These are phyloP conservation scores for Xylota segnis DNA, from an alignment of 2,888 invertebrate species.

Conservation along the genomic window DNA sequence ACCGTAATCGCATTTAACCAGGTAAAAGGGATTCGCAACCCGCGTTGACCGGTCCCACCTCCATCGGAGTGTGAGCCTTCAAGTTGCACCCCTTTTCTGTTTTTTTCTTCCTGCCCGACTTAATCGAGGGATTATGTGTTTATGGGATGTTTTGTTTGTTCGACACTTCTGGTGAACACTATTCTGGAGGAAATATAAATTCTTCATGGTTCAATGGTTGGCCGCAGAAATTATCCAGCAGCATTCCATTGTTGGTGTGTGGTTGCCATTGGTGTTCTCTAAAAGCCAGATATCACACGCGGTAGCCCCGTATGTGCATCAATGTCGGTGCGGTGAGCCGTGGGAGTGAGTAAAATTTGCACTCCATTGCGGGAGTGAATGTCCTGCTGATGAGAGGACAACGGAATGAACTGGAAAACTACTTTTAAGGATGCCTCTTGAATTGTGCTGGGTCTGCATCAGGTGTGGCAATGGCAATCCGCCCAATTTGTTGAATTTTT, in stretches of 20 bases:
- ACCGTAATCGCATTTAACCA: constrained; percentile 64
- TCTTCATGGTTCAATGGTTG: constrained; percentile 64
- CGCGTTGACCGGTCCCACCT: constrained; percentile 23
- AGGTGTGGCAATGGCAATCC: constrained; percentile 42
- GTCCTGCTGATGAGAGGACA: constrained; percentile 27
- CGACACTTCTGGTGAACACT: constrained; percentile 54
- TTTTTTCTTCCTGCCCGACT: constrained; percentile 20
- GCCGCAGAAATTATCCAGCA: constrained; percentile 59
- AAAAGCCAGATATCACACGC: constrained; percentile 61
- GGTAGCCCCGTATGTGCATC: constrained; percentile 26
- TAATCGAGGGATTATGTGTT: constrained; percentile 74
- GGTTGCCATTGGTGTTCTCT: constrained; percentile 48
- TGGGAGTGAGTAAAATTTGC: constrained; percentile 15
- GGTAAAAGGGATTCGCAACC: constrained; percentile 36
- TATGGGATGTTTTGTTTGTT: constrained; percentile 75
- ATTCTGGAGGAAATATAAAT: constrained; percentile 49
- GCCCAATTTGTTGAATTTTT: constrained; percentile 41
- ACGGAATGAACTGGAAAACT: constrained; percentile 62
- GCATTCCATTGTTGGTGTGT: constrained; percentile 32
- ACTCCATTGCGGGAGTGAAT: constrained; percentile 19
- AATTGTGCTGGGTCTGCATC: constrained; percentile 1
- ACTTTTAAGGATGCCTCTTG: constrained; percentile 50
- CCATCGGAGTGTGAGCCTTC: constrained; percentile 8
- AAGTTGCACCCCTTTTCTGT: constrained; percentile 21
- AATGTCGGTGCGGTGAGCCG: constrained; percentile 58